Evolutionary conservation across 2,888 invertebrate species (phyloP), one percentile per base, ranked within the genome.

Genomic region (Galerucella calmariensis): DNA sequence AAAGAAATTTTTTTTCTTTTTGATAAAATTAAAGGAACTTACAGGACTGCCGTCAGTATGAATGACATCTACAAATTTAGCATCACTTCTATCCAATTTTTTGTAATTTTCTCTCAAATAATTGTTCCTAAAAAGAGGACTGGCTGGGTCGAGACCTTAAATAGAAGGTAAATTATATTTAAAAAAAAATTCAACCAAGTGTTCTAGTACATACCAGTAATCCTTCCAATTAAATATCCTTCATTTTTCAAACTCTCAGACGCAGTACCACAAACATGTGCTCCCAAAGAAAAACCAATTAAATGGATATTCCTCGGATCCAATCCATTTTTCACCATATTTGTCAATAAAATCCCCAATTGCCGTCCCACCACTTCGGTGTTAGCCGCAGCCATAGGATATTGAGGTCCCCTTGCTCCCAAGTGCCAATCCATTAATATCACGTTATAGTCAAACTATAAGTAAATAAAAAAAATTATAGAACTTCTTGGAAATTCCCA

Each of bases 141-240:
- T 92, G 0, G 96, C 95, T 0, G 96, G 95, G 84, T 96, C 96
- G 72, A 96, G 85, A 53, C 95, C 96, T 92, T 86, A 83, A 84
- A 76, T 10, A 35, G 5, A 35, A 35, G 35, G 0, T 35, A 35
- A 35, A 35, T 6, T 8, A 35, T 35, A 35, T 35, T 35, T n/a
- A n/a, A n/a, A n/a, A n/a, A n/a, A n/a, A n/a, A n/a, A n/a, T n/a
- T n/a, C n/a, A 27, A 27, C 4, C 5, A 8, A 35, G 35, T 48
- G 14, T 48, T 14, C 48, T n/a, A n/a, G n/a, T 44, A 73, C 53
- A 63, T 76, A 85, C 91, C 91, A 72, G 91, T 90, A 78, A 91
- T 91, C 75, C 91, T 86, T n/a, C 90, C 91, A 16, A 91, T 78
- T 44, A 89, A 83, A 35, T 88, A 81, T 4, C 86, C 86, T 58